phyloP scores from a whole-genome alignment of 2,888 invertebrate species.

The Philereme vetulata region DNA sequence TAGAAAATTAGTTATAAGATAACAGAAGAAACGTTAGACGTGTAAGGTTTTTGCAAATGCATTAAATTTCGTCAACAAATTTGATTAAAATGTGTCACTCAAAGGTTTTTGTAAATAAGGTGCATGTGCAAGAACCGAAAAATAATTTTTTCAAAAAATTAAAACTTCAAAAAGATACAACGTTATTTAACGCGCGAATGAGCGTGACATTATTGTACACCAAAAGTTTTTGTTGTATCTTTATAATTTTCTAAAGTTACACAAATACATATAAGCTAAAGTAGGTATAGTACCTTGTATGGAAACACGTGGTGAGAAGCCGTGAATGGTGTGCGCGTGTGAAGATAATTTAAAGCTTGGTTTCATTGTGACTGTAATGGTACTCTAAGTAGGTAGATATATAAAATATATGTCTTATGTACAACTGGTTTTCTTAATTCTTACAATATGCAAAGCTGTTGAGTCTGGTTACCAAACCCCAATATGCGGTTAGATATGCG shows the following conservation, averaged over 20 bases:
- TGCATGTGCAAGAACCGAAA: conserved; percentile 33
- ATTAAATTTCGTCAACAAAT: conserved; percentile 2
- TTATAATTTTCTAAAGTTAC: conserved; percentile 26
- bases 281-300: conserved; percentile 15
- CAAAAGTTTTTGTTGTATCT: conserved; percentile 14
- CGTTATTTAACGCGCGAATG: background rate
- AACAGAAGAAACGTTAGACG: conserved; percentile 53
- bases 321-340: conserved; percentile 26
- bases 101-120: background rate
- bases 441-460: conserved; percentile 34
- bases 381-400: too few relatives aligned
- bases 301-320: conserved; percentile 23
- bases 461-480: conserved; percentile 8
- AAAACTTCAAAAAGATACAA: conserved; percentile 19
- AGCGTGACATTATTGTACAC: too few relatives aligned
- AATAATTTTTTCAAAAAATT: background rate
- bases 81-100: background rate
- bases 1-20: conserved; percentile 70
- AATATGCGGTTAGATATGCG: conserved; percentile 26
- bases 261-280: conserved; percentile 30
- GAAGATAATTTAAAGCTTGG: conserved; percentile 20
- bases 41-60: conserved; percentile 59
- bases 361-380: conserved; percentile 1
- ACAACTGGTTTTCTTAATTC: conserved; percentile 3
- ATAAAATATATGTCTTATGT: conserved; percentile 9